Evolutionary conservation across 2,797 vertebrate genomes (phyloP).

Genomic region (Carcharodon carcharias): DNA sequence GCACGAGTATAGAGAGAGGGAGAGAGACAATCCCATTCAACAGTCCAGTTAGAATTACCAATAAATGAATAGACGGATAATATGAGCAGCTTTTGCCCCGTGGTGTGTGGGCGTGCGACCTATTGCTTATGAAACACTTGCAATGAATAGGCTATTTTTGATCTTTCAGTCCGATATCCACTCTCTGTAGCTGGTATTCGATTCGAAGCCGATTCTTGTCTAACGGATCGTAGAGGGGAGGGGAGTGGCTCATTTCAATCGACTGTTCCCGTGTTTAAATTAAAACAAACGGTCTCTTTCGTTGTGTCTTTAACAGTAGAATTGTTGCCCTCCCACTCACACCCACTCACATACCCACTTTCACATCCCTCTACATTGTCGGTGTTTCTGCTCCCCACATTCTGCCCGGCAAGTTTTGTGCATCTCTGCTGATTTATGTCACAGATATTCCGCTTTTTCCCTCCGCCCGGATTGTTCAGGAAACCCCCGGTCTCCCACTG

Average conservation of each 20-base stretch:
- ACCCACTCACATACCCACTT: background rate
- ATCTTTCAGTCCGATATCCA: background rate
- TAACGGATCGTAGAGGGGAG: too few relatives aligned
- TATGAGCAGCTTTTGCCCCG: background rate
- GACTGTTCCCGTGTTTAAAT: background rate
- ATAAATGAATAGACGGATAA: background rate
- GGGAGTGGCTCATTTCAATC: background rate
- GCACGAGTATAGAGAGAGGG: background rate
- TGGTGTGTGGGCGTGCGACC: background rate
- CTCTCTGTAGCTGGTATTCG: too few relatives aligned
- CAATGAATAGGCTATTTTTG: background rate
- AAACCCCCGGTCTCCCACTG: too few relatives aligned
- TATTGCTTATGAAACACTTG: background rate
- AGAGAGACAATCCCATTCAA: background rate
- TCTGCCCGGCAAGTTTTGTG: too few relatives aligned
- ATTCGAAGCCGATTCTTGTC: too few relatives aligned
- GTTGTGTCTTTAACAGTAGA: background rate
- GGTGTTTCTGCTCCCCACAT: background rate
- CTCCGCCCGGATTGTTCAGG: too few relatives aligned
- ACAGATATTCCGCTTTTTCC: too few relatives aligned
- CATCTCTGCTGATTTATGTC: too few relatives aligned
- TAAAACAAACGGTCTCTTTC: background rate
- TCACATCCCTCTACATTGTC: background rate
- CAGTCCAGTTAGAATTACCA: background rate
- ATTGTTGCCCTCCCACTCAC: background rate